These are phyloP conservation scores for Stegodyphus dumicola DNA, from an alignment of 1,140 invertebrate genomes.

Conservation along the genomic window DNA sequence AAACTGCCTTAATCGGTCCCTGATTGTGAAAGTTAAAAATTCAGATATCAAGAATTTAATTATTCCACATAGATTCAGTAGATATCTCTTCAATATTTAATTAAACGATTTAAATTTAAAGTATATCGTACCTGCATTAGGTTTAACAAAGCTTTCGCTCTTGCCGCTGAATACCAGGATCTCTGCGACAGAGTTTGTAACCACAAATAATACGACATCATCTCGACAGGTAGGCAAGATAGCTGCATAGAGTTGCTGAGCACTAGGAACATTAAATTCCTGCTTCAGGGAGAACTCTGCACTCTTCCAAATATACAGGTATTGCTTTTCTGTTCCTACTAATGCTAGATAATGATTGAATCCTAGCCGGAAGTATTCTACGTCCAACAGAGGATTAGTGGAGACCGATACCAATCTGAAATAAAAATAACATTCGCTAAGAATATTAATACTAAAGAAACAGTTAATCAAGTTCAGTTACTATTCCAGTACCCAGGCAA, in stretches of 20 bases:
- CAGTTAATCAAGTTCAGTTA: not conserved
- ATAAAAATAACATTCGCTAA: not conserved
- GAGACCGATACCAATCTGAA: not conserved
- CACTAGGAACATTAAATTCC: not conserved
- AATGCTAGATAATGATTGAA: constrained; percentile 52
- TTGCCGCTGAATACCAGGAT: constrained; percentile 18
- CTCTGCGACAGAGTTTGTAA: not conserved
- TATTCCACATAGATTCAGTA: no score
- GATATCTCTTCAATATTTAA: no score
- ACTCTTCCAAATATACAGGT: constrained; percentile 35
- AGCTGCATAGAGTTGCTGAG: not conserved
- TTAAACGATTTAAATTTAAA: no score
- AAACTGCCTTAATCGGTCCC: no score
- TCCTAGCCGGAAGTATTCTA: constrained; percentile 46
- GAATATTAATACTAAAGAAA: no score
- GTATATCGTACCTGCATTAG: not conserved
- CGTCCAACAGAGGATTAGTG: not conserved
- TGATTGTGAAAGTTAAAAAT: no score
- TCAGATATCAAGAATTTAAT: no score
- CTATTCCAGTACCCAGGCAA: no score
- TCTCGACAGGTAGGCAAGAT: constrained; percentile 41
- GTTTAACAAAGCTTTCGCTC: not conserved
- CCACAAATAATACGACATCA: constrained; percentile 34
- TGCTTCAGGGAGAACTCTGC: constrained; percentile 30
- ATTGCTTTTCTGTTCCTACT: not conserved